These are phyloP conservation scores for Mormyrus iriodes DNA, from an alignment of 2,113 vertebrate genomes.

Conservation along the genomic window DNA sequence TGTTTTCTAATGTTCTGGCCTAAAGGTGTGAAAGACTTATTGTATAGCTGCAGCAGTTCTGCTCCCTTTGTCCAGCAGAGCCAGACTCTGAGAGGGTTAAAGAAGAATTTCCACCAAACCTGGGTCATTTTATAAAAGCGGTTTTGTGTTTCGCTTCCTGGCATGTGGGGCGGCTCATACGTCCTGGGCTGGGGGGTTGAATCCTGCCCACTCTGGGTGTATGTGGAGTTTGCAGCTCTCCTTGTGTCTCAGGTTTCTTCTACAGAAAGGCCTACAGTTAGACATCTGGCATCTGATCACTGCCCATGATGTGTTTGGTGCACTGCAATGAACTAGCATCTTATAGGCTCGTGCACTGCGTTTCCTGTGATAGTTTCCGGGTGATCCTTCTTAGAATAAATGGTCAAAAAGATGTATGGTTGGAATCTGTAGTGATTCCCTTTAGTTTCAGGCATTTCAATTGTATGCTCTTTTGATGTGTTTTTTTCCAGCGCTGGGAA, in stretches of 20 bases:
- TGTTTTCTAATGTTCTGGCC: neutral
- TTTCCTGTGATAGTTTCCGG: neutral
- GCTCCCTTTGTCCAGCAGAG: neutral
- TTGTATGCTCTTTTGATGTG: neutral
- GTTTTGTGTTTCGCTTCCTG: neutral
- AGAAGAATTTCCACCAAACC: neutral
- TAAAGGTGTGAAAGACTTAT: neutral
- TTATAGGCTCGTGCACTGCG: neutral
- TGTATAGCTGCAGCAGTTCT: neutral
- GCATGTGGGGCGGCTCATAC: neutral
- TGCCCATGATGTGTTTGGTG: neutral
- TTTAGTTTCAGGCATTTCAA: neutral
- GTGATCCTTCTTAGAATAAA: neutral
- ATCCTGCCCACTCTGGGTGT: neutral
- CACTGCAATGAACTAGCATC: neutral
- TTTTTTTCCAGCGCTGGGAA: neutral
- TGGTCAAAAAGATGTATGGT: neutral
- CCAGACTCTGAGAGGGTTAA: neutral
- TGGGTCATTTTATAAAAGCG: neutral
- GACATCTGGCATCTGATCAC: neutral
- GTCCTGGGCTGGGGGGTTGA: neutral
- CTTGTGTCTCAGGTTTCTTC: neutral
- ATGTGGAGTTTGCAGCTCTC: neutral
- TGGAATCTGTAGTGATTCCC: neutral
- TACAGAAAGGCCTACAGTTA: neutral